phyloP scores from a whole-genome alignment of 2,797 vertebrate species.

The Bufotes viridis region DNA sequence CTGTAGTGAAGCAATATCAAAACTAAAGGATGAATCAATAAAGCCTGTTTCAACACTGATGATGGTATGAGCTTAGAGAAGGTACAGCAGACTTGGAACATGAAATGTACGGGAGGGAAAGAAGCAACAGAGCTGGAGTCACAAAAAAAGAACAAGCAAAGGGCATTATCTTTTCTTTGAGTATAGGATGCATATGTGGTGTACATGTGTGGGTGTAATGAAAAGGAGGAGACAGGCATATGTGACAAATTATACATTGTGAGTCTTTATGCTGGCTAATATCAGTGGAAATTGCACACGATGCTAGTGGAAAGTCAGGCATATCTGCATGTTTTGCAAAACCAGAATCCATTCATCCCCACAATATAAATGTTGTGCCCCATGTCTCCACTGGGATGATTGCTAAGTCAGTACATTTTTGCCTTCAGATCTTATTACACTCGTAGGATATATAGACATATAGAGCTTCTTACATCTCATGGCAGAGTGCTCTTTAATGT shows the following conservation, averaged over 20 bases:
- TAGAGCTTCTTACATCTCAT: constrained; percentile 43
- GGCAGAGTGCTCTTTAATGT: constrained; percentile 52
- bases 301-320: constrained; percentile 42
- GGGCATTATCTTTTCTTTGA: constrained; percentile 33
- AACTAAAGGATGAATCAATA: constrained; percentile 13
- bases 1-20: neutral
- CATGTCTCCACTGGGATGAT: constrained; percentile 48
- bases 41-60: neutral
- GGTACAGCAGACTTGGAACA: neutral
- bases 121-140: constrained; percentile 7
- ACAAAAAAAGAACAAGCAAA: constrained; percentile 33
- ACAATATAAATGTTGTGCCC: constrained; percentile 34
- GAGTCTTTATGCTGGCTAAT: constrained; percentile 39
- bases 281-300: constrained; percentile 45
- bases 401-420: constrained; percentile 56
- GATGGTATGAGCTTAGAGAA: neutral
- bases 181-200: constrained; percentile 39
- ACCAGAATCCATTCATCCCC: constrained; percentile 47
- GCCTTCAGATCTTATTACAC: constrained; percentile 61
- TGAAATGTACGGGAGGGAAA: constrained; percentile 2
- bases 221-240: constrained; percentile 45
- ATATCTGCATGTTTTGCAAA: constrained; percentile 52
- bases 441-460: constrained; percentile 47
- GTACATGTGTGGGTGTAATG: constrained; percentile 55
- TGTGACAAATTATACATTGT: constrained; percentile 60